Evolutionary conservation across 37 sponge, comb jelly and placozoan species (phyloP).

Genomic region (Chondrosia reniformis): DNA sequence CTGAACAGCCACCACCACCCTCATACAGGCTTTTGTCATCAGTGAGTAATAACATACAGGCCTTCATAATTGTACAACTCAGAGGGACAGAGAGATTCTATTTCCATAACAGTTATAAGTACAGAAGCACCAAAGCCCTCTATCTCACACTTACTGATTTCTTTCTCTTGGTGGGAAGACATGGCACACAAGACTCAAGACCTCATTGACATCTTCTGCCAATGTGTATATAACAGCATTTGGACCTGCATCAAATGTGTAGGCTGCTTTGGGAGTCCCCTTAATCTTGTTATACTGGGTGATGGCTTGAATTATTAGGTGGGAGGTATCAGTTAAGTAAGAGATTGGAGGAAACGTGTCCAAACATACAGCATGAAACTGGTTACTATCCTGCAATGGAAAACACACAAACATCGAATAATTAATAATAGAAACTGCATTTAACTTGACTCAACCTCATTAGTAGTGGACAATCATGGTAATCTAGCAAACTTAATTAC

Average conservation of each 20-base stretch:
- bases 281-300: conserved; percentile 77
- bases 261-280: conserved; percentile 67
- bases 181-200: conserved; percentile 52
- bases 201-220: conserved; percentile 39
- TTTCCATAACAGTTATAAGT: too few species aligned
- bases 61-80: too few species aligned
- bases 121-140: too few species aligned
- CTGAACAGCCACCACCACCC: too few species aligned
- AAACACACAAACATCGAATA: neutral
- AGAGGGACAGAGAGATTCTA: too few species aligned
- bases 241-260: conserved; percentile 99
- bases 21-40: too few species aligned
- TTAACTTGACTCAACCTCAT: neutral
- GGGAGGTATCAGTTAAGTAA: conserved; percentile 88
- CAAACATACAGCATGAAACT: conserved; percentile 97
- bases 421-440: neutral
- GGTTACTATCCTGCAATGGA: conserved; percentile 87
- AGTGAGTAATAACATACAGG: too few species aligned
- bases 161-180: conserved; percentile 56
- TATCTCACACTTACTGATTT: conserved; percentile 15
- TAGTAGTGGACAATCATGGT: neutral
- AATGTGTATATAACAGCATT: conserved; percentile 87
- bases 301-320: conserved; percentile 68
- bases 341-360: conserved; percentile 95
- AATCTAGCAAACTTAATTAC: too few species aligned